Conservation (phyloP, 2,888 invertebrate genomes). For the Mayetiola destructor region DNA sequence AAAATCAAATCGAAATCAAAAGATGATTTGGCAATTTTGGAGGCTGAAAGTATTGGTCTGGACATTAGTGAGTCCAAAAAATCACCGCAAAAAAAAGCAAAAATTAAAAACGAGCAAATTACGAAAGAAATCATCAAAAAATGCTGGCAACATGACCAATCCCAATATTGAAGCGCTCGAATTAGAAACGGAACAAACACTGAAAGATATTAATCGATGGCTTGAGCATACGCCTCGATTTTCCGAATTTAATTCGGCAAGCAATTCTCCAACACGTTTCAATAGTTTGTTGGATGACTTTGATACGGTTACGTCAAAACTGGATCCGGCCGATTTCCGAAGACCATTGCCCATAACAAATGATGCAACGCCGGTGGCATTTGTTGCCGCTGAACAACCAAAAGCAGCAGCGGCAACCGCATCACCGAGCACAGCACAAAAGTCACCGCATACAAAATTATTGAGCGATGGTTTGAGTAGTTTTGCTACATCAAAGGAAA, state of each 20-base stretch:
- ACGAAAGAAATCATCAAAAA: constrained; percentile 1
- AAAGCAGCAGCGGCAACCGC: not conserved
- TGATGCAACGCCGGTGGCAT: constrained; percentile 12
- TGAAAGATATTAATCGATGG: constrained; percentile 81
- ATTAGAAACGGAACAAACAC: constrained; percentile 47
- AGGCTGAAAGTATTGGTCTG: not conserved
- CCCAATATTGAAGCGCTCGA: constrained; percentile 47
- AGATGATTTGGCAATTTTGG: constrained; percentile 17
- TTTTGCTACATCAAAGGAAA: not conserved
- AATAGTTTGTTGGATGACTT: constrained; percentile 46
- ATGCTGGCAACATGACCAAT: constrained; percentile 21
- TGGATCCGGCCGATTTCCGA: constrained; percentile 31
- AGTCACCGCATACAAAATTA: not conserved
- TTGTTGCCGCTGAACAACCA: not conserved
- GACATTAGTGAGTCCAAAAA: not conserved
- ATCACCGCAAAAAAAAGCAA: not conserved
- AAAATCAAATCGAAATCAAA: constrained; percentile 12
- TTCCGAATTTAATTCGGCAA: constrained; percentile 59
- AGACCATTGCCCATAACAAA: not conserved
- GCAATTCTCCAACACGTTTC: constrained; percentile 58
- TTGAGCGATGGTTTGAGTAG: constrained; percentile 8
- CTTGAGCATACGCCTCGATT: constrained; percentile 68
- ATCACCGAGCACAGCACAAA: constrained; percentile 2
- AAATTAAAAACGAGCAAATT: constrained; percentile 21
- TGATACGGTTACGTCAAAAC: constrained; percentile 34